Base-by-base conservation (phyloP, 2,888 invertebrate species). In the Machimus atricapillus region DNA sequence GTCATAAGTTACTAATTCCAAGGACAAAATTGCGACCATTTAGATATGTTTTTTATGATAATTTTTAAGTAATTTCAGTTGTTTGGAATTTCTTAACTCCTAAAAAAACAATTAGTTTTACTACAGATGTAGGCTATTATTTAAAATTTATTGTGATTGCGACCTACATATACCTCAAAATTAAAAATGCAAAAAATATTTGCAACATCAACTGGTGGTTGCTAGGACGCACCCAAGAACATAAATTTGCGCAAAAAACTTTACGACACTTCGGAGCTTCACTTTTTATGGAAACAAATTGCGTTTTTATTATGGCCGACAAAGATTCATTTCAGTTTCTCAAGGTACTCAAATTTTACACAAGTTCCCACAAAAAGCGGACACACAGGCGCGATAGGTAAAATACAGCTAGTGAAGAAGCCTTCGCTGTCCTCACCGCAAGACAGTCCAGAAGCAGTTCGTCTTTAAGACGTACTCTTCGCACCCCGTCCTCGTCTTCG, bases 321-420 rank as follows among this genome's bases (percentile, higher is more conserved):
- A 37, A 27, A 76, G 76, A 37, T 78, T 6, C 78, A 78, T 78
- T 78, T 78, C 78, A 78, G 37, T 78, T 78, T 78, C 79, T 79
- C 52, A 79, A 52, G 79, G 52, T 79, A 40, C 46, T 79, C 46
- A 46, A 79, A 79, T 79, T 79, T 52, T 52, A 46, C 52, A 79
- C 14, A 14, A 23, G 16, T 46, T 79, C 52, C 27, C 79, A 79
- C 46, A 79, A 46, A 76, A 79, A 66, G 66, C 23, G 66, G 27
- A 66, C 58, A 58, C 9, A 19, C 58, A 58, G n/a, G 9, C 8
- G 58, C 58, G 23, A 58, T 58, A 58, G 58, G 58, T 23, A 66
- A 66, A 66, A 66, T 66, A 66, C 27, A 12, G 66, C 66, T 9
- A 27, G 8, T 66, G 23, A 66, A 23, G 23, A 58, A 66, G 66